Percentiles rank a stretch among this genome's conserved stretches.
phyloP scores from a whole-genome alignment of 2,797 vertebrate species.

The Poecilia velifera region DNA sequence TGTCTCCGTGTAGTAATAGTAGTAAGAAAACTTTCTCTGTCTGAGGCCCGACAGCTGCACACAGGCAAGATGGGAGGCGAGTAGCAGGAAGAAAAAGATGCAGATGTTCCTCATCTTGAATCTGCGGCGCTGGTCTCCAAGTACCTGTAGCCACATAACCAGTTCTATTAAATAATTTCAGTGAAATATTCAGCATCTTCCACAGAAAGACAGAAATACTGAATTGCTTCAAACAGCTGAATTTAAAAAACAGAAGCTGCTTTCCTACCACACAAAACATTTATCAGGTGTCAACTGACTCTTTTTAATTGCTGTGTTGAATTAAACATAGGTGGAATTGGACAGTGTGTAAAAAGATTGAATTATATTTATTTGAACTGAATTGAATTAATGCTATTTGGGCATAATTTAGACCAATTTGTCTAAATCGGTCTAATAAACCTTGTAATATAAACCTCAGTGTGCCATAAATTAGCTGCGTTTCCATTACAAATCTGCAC shows the following conservation, averaged over 20 bases:
- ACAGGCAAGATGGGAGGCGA: slow-evolving; percentile 5
- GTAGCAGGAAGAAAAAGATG: slow-evolving; percentile 7
- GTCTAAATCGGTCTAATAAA: too few species aligned
- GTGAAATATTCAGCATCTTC: neutral
- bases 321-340: neutral
- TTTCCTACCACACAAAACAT: neutral
- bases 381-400: neutral
- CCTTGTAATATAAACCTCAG: too few species aligned
- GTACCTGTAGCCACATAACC: neutral
- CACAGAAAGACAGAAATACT: neutral
- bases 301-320: neutral
- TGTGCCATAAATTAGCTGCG: too few species aligned
- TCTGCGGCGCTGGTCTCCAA: neutral
- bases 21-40: fast-evolving
- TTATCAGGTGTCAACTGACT: neutral
- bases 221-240: neutral
- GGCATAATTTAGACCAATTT: neutral
- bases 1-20: fast-evolving
- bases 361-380: neutral
- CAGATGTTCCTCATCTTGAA: slow-evolving; percentile 13
- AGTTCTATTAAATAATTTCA: neutral
- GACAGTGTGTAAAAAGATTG: neutral
- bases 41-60: fast-evolving
- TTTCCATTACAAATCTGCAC: too few species aligned
- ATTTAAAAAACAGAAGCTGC: neutral